Evolutionary conservation across 2,797 vertebrate genomes (phyloP).

Genomic region (Chloroceryle amazona): DNA sequence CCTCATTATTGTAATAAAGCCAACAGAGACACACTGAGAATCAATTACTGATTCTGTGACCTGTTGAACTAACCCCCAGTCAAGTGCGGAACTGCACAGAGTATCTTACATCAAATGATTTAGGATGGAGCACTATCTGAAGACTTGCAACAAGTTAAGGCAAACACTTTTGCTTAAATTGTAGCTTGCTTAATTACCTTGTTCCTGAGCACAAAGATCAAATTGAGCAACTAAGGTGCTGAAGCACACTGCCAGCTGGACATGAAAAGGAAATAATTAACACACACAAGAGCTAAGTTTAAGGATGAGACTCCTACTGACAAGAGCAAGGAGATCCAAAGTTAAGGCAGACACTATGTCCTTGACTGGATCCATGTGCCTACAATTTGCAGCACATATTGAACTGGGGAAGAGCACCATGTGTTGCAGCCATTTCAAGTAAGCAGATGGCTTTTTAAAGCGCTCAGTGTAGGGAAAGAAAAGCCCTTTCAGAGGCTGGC

Average conservation of each 20-base stretch:
- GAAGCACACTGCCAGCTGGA: constrained; percentile 77
- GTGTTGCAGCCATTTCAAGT: constrained; percentile 64
- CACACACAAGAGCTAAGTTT: constrained; percentile 68
- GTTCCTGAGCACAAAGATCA: constrained; percentile 83
- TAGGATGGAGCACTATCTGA: constrained; percentile 76
- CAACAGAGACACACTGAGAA: constrained; percentile 80
- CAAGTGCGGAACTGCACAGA: constrained; percentile 62
- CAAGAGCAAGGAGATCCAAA: constrained; percentile 75
- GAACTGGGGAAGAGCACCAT: constrained; percentile 41
- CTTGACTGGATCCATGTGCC: constrained; percentile 70
- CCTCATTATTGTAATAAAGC: constrained; percentile 85
- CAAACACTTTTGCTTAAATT: constrained; percentile 76
- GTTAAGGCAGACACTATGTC: constrained; percentile 71
- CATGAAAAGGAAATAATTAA: constrained; percentile 83
- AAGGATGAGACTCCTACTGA: constrained; percentile 73
- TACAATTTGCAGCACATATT: constrained; percentile 61
- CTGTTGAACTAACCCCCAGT: constrained; percentile 81
- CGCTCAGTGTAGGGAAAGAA: not conserved
- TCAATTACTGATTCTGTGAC: constrained; percentile 85
- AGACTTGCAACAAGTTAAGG: constrained; percentile 73
- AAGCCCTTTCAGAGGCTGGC: constrained; percentile 51
- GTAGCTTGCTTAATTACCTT: constrained; percentile 83
- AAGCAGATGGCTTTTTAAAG: constrained; percentile 68
- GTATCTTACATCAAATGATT: constrained; percentile 78
- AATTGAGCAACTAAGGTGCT: constrained; percentile 81